phyloP scores from a whole-genome alignment of 2,888 invertebrate species.

The Lypha dubia region DNA sequence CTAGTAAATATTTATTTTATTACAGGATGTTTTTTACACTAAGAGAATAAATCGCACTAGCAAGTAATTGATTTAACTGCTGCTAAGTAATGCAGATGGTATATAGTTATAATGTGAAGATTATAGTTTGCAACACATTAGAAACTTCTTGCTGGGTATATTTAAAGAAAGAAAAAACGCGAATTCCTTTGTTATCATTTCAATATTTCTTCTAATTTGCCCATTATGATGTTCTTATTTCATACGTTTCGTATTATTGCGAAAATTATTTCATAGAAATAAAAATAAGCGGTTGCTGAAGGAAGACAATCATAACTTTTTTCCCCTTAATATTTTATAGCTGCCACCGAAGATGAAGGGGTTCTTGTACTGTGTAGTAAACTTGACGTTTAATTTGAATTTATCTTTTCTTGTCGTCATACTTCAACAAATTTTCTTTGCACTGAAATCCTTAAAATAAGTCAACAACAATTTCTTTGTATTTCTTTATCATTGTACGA shows the following conservation, averaged over 20 bases:
- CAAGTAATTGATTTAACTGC: no score
- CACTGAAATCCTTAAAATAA: slow-evolving; percentile 32
- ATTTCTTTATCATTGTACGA: slow-evolving; percentile 21
- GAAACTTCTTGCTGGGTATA: no score
- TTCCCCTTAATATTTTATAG: background rate
- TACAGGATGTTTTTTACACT: no score
- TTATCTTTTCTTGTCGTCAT: background rate
- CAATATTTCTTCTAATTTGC: slow-evolving; percentile 68
- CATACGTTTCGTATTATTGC: slow-evolving; percentile 34
- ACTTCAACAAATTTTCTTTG: background rate
- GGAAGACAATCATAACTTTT: background rate
- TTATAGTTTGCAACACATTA: no score
- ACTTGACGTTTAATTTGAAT: background rate
- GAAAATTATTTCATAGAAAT: slow-evolving; percentile 53
- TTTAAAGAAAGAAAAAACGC: background rate
- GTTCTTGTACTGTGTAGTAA: background rate
- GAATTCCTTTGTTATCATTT: slow-evolving; percentile 54
- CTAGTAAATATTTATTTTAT: no score
- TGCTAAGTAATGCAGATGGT: no score
- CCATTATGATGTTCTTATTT: slow-evolving; percentile 49
- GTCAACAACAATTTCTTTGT: slow-evolving; percentile 27
- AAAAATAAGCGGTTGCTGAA: background rate
- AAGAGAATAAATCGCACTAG: no score
- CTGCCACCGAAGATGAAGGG: background rate
- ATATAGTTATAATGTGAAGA: no score